These are phyloP conservation scores for Ptilodon capucinus DNA, from an alignment of 2,888 invertebrate genomes.

Conservation along the genomic window DNA sequence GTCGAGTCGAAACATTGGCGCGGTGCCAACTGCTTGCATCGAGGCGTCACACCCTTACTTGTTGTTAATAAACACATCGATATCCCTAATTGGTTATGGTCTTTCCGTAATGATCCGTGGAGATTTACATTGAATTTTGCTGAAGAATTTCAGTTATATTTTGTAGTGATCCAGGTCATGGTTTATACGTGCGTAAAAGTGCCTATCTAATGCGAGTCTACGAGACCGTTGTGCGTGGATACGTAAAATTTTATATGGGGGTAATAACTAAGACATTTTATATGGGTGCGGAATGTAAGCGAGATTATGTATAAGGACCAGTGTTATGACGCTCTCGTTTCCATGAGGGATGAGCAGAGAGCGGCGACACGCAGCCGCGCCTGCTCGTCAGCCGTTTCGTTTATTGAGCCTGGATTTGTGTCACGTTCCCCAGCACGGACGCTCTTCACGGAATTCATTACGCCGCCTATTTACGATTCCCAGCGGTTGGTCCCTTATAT, in stretches of 20 bases:
- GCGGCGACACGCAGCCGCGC: slow-evolving; percentile 39
- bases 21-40: slow-evolving; percentile 59
- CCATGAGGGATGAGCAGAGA: slow-evolving; percentile 46
- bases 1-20: slow-evolving; percentile 62
- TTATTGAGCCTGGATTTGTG: slow-evolving; percentile 61
- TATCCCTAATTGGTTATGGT: slow-evolving; percentile 31
- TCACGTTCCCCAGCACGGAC: slow-evolving; percentile 54
- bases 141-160: neutral
- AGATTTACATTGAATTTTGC: neutral
- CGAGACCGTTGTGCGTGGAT: slow-evolving; percentile 16
- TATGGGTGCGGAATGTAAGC: slow-evolving; percentile 31
- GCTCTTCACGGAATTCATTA: slow-evolving; percentile 59
- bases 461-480: slow-evolving; percentile 45
- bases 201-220: slow-evolving; percentile 8
- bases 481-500: slow-evolving; percentile 35
- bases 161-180: slow-evolving; percentile 14
- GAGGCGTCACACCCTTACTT: slow-evolving; percentile 49
- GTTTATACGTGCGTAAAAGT: slow-evolving; percentile 13
- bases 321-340: slow-evolving; percentile 41
- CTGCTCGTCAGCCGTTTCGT: slow-evolving; percentile 45
- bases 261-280: slow-evolving; percentile 33
- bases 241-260: slow-evolving; percentile 32
- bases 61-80: slow-evolving; percentile 63
- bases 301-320: slow-evolving; percentile 34
- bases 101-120: slow-evolving; percentile 6